Base-by-base conservation (phyloP, 2,113 vertebrate genomes). In the Syngnathus floridae region DNA sequence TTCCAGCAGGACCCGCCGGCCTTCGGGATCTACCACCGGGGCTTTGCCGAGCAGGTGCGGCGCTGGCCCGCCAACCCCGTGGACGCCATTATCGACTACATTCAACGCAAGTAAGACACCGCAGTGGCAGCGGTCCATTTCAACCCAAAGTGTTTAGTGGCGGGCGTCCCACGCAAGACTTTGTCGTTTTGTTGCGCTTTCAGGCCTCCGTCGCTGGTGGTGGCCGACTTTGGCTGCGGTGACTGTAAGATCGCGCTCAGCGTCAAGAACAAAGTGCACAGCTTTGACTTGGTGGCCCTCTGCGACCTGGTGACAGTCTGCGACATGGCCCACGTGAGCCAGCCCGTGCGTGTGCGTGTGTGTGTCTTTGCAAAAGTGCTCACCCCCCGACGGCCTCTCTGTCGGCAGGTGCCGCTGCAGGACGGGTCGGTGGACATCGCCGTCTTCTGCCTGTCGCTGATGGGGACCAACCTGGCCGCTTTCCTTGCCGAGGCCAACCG, bases 181-280 rank as follows among this genome's bases (percentile, higher is more conserved):
- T 31, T 9, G 8, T 38, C 38, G 3, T 38, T 9, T 9, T 38
- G 38, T 1, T 0, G 67, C 41, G 41, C 0, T 60, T 76, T 21
- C 75, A 99, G 95, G 58, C 87, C 96, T 0, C 26, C 91, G 0
- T 92, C 93, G 8, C 79, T 94, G 2, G 91, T 97, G 61, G 93
- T 98, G 26, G 95, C 95, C 0, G 96, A 99, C 83, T 97, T 99
- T 0, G 96, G 96, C 4, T 98, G 96, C 1, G 96, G 96, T 0
- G 95, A 97, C 86, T 96, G 95, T 82, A 92, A 90, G 62, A 78
- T 99, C 1, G 96, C 95, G 0, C 83, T 71, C 36, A 93, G 91
- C 17, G 73, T 98, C 46, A 90, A 73, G 64, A 99, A 99, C 82
- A 86, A 83, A 69, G 95, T 99, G 9, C 92, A 98, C 82, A 94